phyloP scores from a whole-genome alignment of 2,113 vertebrate genomes.

The Tupaia chinensis region DNA sequence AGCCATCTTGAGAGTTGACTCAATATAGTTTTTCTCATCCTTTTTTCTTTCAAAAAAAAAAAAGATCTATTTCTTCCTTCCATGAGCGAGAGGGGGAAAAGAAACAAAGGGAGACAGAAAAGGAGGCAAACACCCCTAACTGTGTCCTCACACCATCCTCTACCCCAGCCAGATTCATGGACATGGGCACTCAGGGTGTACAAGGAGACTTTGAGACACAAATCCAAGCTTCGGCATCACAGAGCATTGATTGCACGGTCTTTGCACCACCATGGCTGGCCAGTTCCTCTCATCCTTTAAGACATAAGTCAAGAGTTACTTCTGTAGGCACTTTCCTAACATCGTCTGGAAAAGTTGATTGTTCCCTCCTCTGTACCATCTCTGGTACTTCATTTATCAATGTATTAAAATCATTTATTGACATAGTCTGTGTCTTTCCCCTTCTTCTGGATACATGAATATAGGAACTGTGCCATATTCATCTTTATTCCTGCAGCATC shows the following conservation, averaged over 20 bases:
- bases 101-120: no score
- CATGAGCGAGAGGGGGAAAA: no score
- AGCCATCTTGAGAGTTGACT: slow-evolving; percentile 50
- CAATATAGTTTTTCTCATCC: slow-evolving; percentile 33
- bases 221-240: no score
- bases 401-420: slow-evolving; percentile 62
- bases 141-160: no score
- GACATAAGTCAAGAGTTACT: slow-evolving; percentile 19
- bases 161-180: no score
- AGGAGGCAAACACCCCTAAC: no score
- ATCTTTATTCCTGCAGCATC: slow-evolving; percentile 51
- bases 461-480: slow-evolving; percentile 10
- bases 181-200: no score
- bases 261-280: no score
- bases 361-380: slow-evolving; percentile 23
- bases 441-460: slow-evolving; percentile 28
- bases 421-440: slow-evolving; percentile 35
- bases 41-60: not conserved
- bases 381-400: slow-evolving; percentile 59
- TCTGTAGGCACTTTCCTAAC: slow-evolving; percentile 24
- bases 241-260: no score
- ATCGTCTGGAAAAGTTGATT: slow-evolving; percentile 44
- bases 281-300: slow-evolving; percentile 53
- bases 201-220: no score
- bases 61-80: no score